Percentiles rank a stretch among this genome's conserved stretches.
phyloP scores from a whole-genome alignment of 2,797 vertebrate genomes.

The Aeoliscus strigatus region DNA sequence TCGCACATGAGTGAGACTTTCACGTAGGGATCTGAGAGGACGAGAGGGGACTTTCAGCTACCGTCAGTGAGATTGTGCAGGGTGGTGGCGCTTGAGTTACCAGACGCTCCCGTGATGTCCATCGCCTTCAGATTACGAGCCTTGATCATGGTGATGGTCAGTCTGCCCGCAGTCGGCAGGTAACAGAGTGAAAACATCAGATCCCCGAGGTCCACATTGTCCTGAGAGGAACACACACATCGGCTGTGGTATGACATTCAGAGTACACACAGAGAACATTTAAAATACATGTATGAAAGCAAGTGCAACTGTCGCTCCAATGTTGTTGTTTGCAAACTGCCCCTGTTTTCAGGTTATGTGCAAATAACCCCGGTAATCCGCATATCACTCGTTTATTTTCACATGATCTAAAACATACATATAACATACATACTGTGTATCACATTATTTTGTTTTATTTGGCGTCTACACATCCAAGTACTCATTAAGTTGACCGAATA shows the following conservation, averaged over 20 bases:
- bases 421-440: too few species aligned
- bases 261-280: not conserved
- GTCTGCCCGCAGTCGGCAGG: constrained; percentile 92
- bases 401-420: too few species aligned
- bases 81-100: constrained; percentile 63
- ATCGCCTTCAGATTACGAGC: constrained; percentile 98
- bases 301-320: not conserved
- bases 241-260: not conserved
- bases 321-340: constrained; percentile 1
- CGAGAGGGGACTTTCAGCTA: not conserved
- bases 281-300: too few species aligned
- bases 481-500: constrained; percentile 1
- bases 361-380: too few species aligned
- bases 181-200: constrained; percentile 99
- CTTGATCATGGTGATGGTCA: constrained; percentile 98
- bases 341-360: constrained; percentile 12
- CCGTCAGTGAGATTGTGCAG: not conserved
- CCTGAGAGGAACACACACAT: constrained; percentile 71
- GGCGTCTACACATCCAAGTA: too few species aligned
- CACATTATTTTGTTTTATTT: too few species aligned
- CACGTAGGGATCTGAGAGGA: constrained; percentile 90
- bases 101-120: constrained; percentile 99
- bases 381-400: too few species aligned
- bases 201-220: constrained; percentile 98
- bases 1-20: constrained; percentile 99